These are phyloP conservation scores for Sesia bembeciformis DNA, from an alignment of 2,888 invertebrate genomes.

Conservation along the genomic window DNA sequence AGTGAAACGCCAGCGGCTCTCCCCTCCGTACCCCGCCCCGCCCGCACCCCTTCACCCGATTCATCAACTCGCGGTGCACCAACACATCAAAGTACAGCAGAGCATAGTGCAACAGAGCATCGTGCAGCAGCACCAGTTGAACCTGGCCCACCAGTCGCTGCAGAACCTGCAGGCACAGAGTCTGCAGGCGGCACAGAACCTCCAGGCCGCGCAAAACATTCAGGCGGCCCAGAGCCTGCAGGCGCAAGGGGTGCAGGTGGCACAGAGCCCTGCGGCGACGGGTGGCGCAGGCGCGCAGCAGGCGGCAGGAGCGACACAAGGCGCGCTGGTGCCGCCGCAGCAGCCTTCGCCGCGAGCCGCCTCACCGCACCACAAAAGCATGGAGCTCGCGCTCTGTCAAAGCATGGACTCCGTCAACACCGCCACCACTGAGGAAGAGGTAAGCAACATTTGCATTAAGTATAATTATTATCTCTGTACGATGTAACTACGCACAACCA, in stretches of 20 bases:
- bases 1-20: slow-evolving; percentile 77
- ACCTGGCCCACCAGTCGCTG: slow-evolving; percentile 62
- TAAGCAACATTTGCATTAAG: slow-evolving; percentile 62
- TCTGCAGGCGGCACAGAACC: slow-evolving; percentile 32
- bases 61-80: slow-evolving; percentile 64
- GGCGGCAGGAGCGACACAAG: slow-evolving; percentile 49
- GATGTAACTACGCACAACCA: no score
- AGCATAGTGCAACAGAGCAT: slow-evolving; percentile 67
- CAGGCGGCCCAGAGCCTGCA: slow-evolving; percentile 44
- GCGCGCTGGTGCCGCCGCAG: slow-evolving; percentile 64
- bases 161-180: slow-evolving; percentile 56
- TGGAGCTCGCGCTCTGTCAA: slow-evolving; percentile 88
- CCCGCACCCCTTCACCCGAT: slow-evolving; percentile 57
- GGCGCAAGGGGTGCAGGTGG: slow-evolving; percentile 26
- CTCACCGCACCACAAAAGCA: slow-evolving; percentile 64
- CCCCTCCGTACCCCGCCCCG: slow-evolving; percentile 73
- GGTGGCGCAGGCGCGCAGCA: slow-evolving; percentile 53
- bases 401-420: slow-evolving; percentile 99
- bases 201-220: slow-evolving; percentile 20
- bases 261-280: slow-evolving; percentile 42
- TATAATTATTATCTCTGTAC: background rate
- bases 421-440: slow-evolving; percentile 97
- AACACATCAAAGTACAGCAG: slow-evolving; percentile 66
- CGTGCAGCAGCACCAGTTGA: slow-evolving; percentile 66
- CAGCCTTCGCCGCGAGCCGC: slow-evolving; percentile 56